These are phyloP conservation scores for Chauna torquata DNA, from an alignment of 2,113 vertebrate species.

Conservation along the genomic window DNA sequence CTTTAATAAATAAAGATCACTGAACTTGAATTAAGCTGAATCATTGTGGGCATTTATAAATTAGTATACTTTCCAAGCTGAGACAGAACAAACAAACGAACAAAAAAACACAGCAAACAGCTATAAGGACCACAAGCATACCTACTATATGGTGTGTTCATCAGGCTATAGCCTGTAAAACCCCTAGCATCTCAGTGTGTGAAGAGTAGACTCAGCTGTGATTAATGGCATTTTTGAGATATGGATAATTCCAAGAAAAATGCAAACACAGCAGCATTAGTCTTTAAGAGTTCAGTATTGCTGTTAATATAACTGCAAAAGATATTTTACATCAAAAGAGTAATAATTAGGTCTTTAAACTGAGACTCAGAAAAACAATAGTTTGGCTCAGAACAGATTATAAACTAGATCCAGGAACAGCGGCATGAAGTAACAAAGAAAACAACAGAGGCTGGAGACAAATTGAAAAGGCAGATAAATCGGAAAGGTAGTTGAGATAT, in stretches of 20 bases:
- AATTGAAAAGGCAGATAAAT: background rate
- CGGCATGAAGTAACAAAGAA: background rate
- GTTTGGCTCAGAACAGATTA: background rate
- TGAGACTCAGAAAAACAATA: background rate
- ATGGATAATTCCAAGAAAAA: background rate
- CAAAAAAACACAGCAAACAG: background rate
- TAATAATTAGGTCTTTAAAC: background rate
- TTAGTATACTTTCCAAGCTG: background rate
- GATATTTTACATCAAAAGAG: background rate
- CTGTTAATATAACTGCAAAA: background rate
- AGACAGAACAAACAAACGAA: background rate
- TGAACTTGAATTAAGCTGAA: background rate
- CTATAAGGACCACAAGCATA: fast-evolving
- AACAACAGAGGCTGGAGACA: background rate
- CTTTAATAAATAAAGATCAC: background rate
- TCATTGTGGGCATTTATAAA: background rate
- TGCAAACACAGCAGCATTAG: background rate
- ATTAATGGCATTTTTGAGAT: background rate
- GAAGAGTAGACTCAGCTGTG: background rate
- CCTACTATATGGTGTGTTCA: too few relatives aligned
- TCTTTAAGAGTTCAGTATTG: background rate
- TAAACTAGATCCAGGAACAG: background rate
- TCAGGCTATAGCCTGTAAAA: background rate
- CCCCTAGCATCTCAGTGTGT: background rate
- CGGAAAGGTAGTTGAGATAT: background rate